Percentiles rank a stretch among this genome's conserved stretches.
These are phyloP conservation scores for Drosophila ironensis DNA, from an alignment of 1,140 invertebrate species.

Conservation along the genomic window DNA sequence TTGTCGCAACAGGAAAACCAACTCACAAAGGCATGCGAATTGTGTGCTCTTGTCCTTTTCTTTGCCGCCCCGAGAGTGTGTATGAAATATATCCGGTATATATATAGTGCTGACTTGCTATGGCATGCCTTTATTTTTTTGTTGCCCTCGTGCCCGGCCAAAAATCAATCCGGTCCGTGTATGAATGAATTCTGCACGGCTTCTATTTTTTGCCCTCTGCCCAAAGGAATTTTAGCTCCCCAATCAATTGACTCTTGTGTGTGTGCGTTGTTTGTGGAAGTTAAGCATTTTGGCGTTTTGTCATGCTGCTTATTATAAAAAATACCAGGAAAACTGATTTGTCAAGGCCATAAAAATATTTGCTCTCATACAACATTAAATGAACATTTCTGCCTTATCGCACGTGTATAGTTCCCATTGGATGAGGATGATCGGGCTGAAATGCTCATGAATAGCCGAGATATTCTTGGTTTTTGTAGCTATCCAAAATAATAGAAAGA, in stretches of 20 bases:
- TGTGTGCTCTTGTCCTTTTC: conserved; percentile 65
- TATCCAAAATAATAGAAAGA: conserved; percentile 11
- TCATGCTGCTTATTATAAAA: conserved; percentile 67
- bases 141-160: conserved; percentile 22
- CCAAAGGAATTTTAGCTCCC: conserved; percentile 52
- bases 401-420: conserved; percentile 24
- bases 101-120: conserved; percentile 20
- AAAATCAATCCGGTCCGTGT: conserved; percentile 64
- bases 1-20: conserved; percentile 67
- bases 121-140: conserved; percentile 33
- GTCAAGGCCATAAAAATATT: conserved; percentile 71
- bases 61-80: conserved; percentile 18
- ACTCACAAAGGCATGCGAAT: conserved; percentile 59
- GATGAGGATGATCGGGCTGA: conserved; percentile 40
- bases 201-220: conserved; percentile 61
- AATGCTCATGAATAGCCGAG: conserved; percentile 20
- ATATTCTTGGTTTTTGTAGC: not conserved
- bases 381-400: conserved; percentile 45
- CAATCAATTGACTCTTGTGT: conserved; percentile 50
- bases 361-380: conserved; percentile 63
- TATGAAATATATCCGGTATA: conserved; percentile 33
- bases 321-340: conserved; percentile 70
- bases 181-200: conserved; percentile 71
- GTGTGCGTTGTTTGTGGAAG: not conserved
- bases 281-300: conserved; percentile 49